Base-by-base conservation (phyloP, 2,888 invertebrate species). In the Nasonia oneida region DNA sequence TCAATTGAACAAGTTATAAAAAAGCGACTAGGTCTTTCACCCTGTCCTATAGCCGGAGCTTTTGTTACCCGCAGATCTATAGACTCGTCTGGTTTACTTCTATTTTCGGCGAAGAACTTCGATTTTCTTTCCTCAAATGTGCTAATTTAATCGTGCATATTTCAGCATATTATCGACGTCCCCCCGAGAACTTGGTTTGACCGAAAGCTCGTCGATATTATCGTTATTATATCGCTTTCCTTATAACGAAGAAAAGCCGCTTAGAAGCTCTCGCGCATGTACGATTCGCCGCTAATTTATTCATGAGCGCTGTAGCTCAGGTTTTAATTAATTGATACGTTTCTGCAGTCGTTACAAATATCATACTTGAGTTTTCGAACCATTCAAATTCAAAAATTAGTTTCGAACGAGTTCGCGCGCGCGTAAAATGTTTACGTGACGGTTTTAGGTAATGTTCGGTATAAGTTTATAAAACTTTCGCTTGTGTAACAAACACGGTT, bases 41-140 rank as follows among this genome's bases (percentile, higher is more conserved):
- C 84, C 57, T 37, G 64, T n/a, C 10, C 18, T 64, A n/a, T 12
- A 42, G n/a, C 42, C 14, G 29, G 42, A 1, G 5, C 29, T 61
- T 14, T 67, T 18, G 39, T 53, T 73, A 73, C 71, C 64, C 4
- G 18, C 18, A 12, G 57, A 37, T 64, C 70, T 75, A 82, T 50
- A 82, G 57, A 50, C 74, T 37, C 74, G 47, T 57, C 73, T 71
- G 10, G n/a, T 83, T 42, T 37, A 61, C 42, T 74, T 64, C 84
- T 84, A 84, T 84, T 79, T 76, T 75, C n/a, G 84, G 67, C 50
- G 18, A 75, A 64, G 37, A 81, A 15, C 57, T 81, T 84, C 84
- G 84, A 84, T 84, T 80, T 80, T 73, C 50, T 70, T 82, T 61
- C 0, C 42, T 3, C 50, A 33, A 74, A 57, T 15, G 64, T 33